These are phyloP conservation scores for Pimpla rufipes DNA, from an alignment of 2,888 invertebrate species.

Conservation along the genomic window DNA sequence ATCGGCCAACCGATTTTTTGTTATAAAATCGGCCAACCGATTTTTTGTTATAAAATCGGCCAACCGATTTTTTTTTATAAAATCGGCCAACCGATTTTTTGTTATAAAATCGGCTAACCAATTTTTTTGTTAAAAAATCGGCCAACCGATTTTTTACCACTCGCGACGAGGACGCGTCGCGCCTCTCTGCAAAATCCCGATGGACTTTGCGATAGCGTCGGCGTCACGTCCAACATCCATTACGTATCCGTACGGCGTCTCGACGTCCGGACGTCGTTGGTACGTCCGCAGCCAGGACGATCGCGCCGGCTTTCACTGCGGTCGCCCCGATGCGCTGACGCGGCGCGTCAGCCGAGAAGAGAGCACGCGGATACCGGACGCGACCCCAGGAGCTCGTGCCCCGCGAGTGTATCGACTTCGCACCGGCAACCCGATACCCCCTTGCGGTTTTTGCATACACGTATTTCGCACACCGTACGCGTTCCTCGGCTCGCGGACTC, in stretches of 20 bases:
- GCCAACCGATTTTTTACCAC: too few relatives aligned
- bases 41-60: too few relatives aligned
- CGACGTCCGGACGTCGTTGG: slow-evolving; percentile 29
- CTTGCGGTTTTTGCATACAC: slow-evolving; percentile 50
- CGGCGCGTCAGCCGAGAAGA: slow-evolving; percentile 39
- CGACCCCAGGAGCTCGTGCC: slow-evolving; percentile 36
- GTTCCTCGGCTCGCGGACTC: slow-evolving; percentile 23
- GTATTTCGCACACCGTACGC: background rate
- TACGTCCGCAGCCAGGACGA: too few relatives aligned
- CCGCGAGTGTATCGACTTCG: slow-evolving; percentile 50
- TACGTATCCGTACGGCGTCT: too few relatives aligned
- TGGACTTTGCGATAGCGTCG: slow-evolving; percentile 80
- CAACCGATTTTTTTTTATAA: too few relatives aligned
- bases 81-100: too few relatives aligned
- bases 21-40: too few relatives aligned
- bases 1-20: too few relatives aligned
- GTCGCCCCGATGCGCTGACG: slow-evolving; percentile 33
- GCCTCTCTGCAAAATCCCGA: slow-evolving; percentile 77
- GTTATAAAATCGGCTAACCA: too few relatives aligned
- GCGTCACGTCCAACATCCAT: too few relatives aligned
- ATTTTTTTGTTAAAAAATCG: too few relatives aligned
- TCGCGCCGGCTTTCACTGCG: slow-evolving; percentile 24
- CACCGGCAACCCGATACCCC: slow-evolving; percentile 56
- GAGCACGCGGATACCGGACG: slow-evolving; percentile 2
- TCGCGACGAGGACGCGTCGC: slow-evolving; percentile 18